Conservation (phyloP, 1,140 invertebrate species). For the Vanessa atalanta region DNA sequence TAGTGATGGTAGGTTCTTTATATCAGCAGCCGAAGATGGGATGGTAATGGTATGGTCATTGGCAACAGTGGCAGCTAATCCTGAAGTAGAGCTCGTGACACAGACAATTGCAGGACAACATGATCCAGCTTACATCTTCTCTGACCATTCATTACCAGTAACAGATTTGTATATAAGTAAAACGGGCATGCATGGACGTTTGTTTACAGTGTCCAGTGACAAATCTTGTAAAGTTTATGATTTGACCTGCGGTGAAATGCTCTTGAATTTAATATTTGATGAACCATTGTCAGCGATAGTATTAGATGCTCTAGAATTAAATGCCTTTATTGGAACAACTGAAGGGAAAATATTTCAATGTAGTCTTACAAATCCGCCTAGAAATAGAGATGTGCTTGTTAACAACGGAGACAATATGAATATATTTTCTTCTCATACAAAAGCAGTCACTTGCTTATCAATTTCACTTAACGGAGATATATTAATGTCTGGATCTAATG, state of each 20-base stretch:
- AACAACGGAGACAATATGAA: slow-evolving; percentile 72
- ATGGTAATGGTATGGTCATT: slow-evolving; percentile 89
- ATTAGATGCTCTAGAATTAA: slow-evolving; percentile 86
- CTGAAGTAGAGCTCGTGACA: slow-evolving; percentile 68
- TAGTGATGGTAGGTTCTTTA: slow-evolving; percentile 86
- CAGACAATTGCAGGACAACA: slow-evolving; percentile 81
- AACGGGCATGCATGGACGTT: slow-evolving; percentile 83
- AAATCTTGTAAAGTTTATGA: slow-evolving; percentile 92
- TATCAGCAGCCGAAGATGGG: slow-evolving; percentile 91
- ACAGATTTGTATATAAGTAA: slow-evolving; percentile 87
- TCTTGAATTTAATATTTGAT: slow-evolving; percentile 89
- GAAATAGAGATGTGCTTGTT: slow-evolving; percentile 85
- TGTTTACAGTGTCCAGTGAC: slow-evolving; percentile 90
- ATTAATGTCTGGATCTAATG: slow-evolving; percentile 88
- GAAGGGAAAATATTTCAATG: slow-evolving; percentile 87
- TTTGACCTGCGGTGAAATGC: slow-evolving; percentile 83
- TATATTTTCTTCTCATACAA: slow-evolving; percentile 84
- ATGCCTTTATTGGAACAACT: slow-evolving; percentile 87
- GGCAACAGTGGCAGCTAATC: slow-evolving; percentile 65
- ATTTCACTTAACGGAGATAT: slow-evolving; percentile 85
- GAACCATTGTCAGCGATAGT: slow-evolving; percentile 85
- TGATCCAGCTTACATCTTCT: slow-evolving; percentile 85
- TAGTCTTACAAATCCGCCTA: slow-evolving; percentile 84
- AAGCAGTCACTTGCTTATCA: slow-evolving; percentile 85
- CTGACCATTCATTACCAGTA: slow-evolving; percentile 88